Base-by-base conservation (phyloP, 2,888 invertebrate species). In the Pharmacophagus antenor region DNA sequence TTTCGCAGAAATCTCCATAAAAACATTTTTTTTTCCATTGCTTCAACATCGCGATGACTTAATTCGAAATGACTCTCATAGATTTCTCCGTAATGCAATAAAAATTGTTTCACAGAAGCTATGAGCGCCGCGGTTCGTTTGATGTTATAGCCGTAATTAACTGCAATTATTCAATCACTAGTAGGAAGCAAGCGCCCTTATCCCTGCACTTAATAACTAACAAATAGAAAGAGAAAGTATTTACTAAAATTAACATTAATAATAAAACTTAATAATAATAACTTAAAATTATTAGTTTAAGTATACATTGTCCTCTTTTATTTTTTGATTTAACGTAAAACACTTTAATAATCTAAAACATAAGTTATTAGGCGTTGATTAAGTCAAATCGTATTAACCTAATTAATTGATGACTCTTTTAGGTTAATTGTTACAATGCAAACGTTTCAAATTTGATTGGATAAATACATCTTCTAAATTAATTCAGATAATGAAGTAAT, bases 151-250 rank as follows among this genome's bases (percentile, higher is more conserved):
- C 21, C 47, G 41, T 41, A 53, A 58, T 58, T 41, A 22, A 17
- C 27, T 58, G 47, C 25, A 53, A 58, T 58, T 48, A 58, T 53
- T 52, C 58, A 53, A 53, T 48, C 41, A 23, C 20, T 42, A 44
- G 8, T 23, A 58, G 15, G 37, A 37, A n/a, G 37, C 37, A 37
- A 37, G 2, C n/a, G n/a, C n/a, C n/a, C n/a, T n/a, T n/a, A n/a
- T n/a, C n/a, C n/a, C 27, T 58, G 47, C 25, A 53, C 52, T 58
- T 48, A 58, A 48, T 52, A 52, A 53, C 47, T 48, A 23, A 23
- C 20, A 42, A 44, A 6, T 23, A 58, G 15, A n/a, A 37, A n/a
- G 37, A 37, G 2, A 2, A 27, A 27, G 5, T 10, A 10, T 25
- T 25, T 25, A 25, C 25, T 25, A 10, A 25, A 31, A 12, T 25